Conservation (phyloP, 2,888 invertebrate genomes). For the Margaritifera margaritifera region DNA sequence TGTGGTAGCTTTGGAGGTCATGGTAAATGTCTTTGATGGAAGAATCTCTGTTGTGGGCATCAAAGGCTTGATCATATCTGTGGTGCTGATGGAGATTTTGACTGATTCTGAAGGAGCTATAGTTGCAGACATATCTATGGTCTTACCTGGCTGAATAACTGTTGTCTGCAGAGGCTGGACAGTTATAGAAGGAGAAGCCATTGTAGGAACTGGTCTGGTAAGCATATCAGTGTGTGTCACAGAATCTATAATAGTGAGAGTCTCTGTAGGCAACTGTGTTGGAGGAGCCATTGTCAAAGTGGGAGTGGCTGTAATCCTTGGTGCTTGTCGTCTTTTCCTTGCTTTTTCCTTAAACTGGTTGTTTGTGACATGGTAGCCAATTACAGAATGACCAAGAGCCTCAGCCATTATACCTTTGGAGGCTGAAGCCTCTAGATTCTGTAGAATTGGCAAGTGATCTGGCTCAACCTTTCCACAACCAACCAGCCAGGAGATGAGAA, state of each 20-base stretch:
- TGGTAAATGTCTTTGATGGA: conserved; percentile 35
- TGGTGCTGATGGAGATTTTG: conserved; percentile 12
- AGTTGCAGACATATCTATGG: conserved; percentile 20
- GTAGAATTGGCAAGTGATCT: conserved; percentile 79
- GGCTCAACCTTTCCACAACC: conserved; percentile 84
- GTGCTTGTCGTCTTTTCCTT: conserved; percentile 70
- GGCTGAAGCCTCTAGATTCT: conserved; percentile 81
- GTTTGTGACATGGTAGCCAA: conserved; percentile 82
- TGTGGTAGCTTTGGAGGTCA: conserved; percentile 33
- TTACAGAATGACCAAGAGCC: conserved; percentile 80
- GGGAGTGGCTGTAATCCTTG: conserved; percentile 60
- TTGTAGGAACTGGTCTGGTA: conserved; percentile 66
- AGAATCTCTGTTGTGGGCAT: conserved; percentile 26
- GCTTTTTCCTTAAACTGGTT: conserved; percentile 69
- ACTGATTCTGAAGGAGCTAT: conserved; percentile 36
- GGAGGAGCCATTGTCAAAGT: conserved; percentile 60
- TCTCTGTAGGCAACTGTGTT: conserved; percentile 53
- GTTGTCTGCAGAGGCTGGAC: conserved; percentile 52
- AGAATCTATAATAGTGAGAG: conserved; percentile 23
- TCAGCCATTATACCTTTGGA: conserved; percentile 83
- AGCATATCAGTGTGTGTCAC: conserved; percentile 49
- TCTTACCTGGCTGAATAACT: conserved; percentile 35
- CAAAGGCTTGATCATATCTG: conserved; percentile 18
- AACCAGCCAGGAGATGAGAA: conserved; percentile 76
- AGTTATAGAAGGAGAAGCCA: conserved; percentile 68